Conservation (phyloP, 2,797 vertebrate species). For the Oreortyx pictus region DNA sequence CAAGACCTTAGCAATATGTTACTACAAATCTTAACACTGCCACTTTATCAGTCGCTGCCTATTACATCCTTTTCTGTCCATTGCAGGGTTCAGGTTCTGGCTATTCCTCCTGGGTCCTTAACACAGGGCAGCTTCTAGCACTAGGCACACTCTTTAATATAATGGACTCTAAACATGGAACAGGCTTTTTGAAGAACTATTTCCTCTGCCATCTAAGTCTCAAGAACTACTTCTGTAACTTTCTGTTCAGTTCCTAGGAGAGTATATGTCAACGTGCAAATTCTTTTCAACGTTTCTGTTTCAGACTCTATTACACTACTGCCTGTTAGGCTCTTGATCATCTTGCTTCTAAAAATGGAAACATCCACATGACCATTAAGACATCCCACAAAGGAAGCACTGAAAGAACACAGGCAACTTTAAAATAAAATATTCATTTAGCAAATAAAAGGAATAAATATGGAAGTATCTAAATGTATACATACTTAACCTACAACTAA, state of each 20-base stretch:
- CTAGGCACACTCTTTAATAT: fast-evolving
- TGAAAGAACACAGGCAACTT: neutral
- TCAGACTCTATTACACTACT: neutral
- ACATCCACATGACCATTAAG: neutral
- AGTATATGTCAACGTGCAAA: neutral
- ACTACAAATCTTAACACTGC: too few relatives aligned
- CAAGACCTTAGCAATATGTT: neutral
- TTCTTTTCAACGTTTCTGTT: neutral
- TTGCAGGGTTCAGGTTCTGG: neutral
- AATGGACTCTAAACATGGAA: neutral
- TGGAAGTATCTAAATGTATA: neutral
- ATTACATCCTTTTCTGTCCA: neutral
- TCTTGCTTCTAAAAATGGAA: neutral
- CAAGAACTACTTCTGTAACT: neutral
- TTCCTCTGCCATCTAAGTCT: neutral
- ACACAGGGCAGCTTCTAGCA: fast-evolving
- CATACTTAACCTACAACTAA: neutral
- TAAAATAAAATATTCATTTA: neutral
- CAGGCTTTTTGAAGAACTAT: neutral
- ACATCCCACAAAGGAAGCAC: neutral
- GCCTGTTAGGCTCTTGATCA: neutral
- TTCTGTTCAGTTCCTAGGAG: neutral
- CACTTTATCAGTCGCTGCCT: neutral
- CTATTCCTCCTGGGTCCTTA: neutral
- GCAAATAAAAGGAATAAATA: neutral